Percentiles rank a stretch among this genome's conserved stretches.
These are phyloP conservation scores for Ennomos erosarius DNA, from an alignment of 2,888 invertebrate genomes.

Conservation along the genomic window DNA sequence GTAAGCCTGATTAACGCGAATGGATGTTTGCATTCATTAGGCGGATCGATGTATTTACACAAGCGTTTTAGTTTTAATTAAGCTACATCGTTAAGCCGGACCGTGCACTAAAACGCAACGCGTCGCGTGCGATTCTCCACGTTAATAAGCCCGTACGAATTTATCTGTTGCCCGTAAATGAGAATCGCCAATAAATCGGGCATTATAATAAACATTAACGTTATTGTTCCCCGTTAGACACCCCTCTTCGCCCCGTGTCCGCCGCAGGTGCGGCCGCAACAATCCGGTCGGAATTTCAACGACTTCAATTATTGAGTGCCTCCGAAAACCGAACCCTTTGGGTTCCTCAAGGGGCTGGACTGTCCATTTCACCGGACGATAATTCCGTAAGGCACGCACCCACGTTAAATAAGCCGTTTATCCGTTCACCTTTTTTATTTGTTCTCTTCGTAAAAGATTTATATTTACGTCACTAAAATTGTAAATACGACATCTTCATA, in stretches of 20 bases:
- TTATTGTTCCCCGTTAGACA: slow-evolving; percentile 78
- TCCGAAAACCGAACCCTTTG: slow-evolving; percentile 78
- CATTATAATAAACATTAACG: slow-evolving; percentile 83
- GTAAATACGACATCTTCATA: background rate
- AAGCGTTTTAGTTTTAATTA: slow-evolving; percentile 81
- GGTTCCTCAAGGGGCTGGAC: slow-evolving; percentile 78
- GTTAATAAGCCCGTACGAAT: slow-evolving; percentile 73
- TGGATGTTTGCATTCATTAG: slow-evolving; percentile 49
- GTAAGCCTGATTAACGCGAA: slow-evolving; percentile 55
- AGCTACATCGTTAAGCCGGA: slow-evolving; percentile 71
- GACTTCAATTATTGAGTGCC: slow-evolving; percentile 84
- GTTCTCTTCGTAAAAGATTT: slow-evolving; percentile 38
- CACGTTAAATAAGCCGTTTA: slow-evolving; percentile 71
- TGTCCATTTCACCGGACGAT: slow-evolving; percentile 77
- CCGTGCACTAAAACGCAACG: slow-evolving; percentile 70
- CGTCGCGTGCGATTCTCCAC: slow-evolving; percentile 56
- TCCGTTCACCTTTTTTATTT: slow-evolving; percentile 58
- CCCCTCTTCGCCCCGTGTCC: slow-evolving; percentile 40
- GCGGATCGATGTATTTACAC: slow-evolving; percentile 69
- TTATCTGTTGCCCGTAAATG: slow-evolving; percentile 74
- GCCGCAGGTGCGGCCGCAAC: slow-evolving; percentile 72
- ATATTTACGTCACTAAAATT: slow-evolving; percentile 21
- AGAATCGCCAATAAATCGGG: slow-evolving; percentile 80
- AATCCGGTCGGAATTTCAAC: slow-evolving; percentile 81
- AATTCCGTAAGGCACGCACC: slow-evolving; percentile 69